Percentiles rank a stretch among this genome's conserved stretches.
These are phyloP conservation scores for Ptiloglossa arizonensis DNA, from an alignment of 1,140 invertebrate species.

Conservation along the genomic window DNA sequence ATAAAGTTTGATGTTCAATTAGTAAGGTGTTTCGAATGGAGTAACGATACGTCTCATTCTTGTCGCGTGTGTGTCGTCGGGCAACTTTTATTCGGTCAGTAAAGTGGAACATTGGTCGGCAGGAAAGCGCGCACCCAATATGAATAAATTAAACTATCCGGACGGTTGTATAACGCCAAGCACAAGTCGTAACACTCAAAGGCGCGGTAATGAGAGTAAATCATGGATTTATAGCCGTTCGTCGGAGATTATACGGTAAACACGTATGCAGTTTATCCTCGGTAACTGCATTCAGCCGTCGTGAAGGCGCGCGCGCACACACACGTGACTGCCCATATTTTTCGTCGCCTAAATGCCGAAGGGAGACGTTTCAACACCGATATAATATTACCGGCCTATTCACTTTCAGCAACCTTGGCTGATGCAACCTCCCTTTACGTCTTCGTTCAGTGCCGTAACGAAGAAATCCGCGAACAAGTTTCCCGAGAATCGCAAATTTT, in stretches of 20 bases:
- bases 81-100: conserved; percentile 52
- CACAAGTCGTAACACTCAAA: conserved; percentile 63
- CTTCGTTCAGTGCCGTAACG: conserved; percentile 50
- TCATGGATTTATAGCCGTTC: conserved; percentile 64
- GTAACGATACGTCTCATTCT: conserved; percentile 52
- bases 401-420: conserved; percentile 65
- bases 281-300: conserved; percentile 58
- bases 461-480: not conserved
- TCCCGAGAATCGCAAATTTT: not conserved
- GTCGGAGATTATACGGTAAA: conserved; percentile 68
- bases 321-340: conserved; percentile 60
- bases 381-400: conserved; percentile 70
- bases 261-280: conserved; percentile 65
- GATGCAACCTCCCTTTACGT: conserved; percentile 51
- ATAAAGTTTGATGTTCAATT: conserved; percentile 49
- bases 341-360: conserved; percentile 66
- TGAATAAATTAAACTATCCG: conserved; percentile 67
- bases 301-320: conserved; percentile 45
- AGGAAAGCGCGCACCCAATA: conserved; percentile 54
- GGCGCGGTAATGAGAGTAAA: conserved; percentile 68
- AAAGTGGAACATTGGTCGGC: conserved; percentile 55
- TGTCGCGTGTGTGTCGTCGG: conserved; percentile 21
- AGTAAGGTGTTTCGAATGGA: conserved; percentile 30
- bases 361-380: conserved; percentile 66
- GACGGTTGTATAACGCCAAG: conserved; percentile 48